These are phyloP conservation scores for Anabacerthia variegaticeps DNA, from an alignment of 2,797 vertebrate genomes.

Conservation along the genomic window DNA sequence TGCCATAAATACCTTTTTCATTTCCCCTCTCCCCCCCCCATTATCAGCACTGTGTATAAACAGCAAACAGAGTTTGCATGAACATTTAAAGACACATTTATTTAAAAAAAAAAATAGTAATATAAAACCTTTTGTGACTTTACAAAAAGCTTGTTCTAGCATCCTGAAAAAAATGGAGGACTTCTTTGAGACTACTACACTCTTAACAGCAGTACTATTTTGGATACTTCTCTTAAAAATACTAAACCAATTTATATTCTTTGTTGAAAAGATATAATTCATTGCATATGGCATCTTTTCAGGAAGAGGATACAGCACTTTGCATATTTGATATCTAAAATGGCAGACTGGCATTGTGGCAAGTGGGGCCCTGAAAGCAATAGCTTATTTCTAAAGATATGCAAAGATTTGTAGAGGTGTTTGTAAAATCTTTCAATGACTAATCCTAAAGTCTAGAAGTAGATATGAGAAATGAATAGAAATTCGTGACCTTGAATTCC, in stretches of 20 bases:
- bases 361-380: not conserved
- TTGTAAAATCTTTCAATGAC: not conserved
- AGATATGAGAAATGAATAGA: not conserved
- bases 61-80: not conserved
- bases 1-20: not conserved
- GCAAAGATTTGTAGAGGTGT: not conserved
- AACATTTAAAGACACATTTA: not conserved
- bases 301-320: not conserved
- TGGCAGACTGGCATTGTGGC: not conserved
- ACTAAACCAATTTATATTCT: not conserved
- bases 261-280: not conserved
- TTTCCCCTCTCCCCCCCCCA: not conserved
- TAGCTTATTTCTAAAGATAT: not conserved
- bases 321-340: not conserved
- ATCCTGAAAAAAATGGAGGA: not conserved
- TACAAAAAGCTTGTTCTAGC: not conserved
- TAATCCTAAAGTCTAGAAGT: not conserved
- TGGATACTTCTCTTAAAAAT: not conserved
- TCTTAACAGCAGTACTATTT: not conserved
- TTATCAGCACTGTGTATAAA: not conserved
- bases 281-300: not conserved
- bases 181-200: not conserved
- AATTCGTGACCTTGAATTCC: not conserved
- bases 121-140: not conserved
- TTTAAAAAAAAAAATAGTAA: not conserved